Evolutionary conservation across 2,888 invertebrate genomes (phyloP), one percentile per base, ranked within the genome.

Genomic region (Kryphioiulus occultus): DNA sequence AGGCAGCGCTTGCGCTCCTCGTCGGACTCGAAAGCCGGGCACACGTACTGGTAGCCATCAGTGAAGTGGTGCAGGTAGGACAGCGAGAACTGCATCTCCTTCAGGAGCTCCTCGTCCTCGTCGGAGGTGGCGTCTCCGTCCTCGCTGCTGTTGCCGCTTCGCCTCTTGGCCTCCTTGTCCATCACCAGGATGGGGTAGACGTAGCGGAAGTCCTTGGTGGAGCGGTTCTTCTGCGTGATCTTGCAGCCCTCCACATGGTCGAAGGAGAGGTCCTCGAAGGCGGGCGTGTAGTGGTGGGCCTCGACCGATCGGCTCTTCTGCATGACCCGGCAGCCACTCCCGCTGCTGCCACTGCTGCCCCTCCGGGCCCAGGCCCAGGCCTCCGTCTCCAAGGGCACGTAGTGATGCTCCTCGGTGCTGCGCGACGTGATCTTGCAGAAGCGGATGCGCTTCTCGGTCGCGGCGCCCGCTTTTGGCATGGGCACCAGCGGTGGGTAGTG

Each of bases 401-500:
- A 91, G 68, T 90, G 89, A 88, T 91, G 91, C 9, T 88, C 87
- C 82, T 90, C 89, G n/a, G 89, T 89, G 35, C 89, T 95, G 88
- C 95, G 95, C 86, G 87, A 85, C 19, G 96, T 96, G 90, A 96
- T 95, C 90, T 95, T 94, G 92, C 96, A 95, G 91, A 95, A 95
- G 89, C 88, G 86, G 5, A 88, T 78, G 19, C 96, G 93, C 91
- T 95, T 94, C 0, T 96, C 96, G 91, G 96, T 96, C n/a, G 95
- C 95, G 19, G 96, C 96, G 3, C 78, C 44, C 4, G 96, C 96
- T 39, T 9, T 39, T 39, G 3, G 59, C 85, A 89, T 44, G 10
- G 95, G 95, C 89, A 96, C 93, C 87, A 96, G 93, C 30, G 96
- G 96, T 91, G 96, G 95, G 91, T 96, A 96, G 92, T 96, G 95